Evolutionary conservation across 2,113 vertebrate genomes (phyloP).

Genomic region (Cochlearius cochlearius): DNA sequence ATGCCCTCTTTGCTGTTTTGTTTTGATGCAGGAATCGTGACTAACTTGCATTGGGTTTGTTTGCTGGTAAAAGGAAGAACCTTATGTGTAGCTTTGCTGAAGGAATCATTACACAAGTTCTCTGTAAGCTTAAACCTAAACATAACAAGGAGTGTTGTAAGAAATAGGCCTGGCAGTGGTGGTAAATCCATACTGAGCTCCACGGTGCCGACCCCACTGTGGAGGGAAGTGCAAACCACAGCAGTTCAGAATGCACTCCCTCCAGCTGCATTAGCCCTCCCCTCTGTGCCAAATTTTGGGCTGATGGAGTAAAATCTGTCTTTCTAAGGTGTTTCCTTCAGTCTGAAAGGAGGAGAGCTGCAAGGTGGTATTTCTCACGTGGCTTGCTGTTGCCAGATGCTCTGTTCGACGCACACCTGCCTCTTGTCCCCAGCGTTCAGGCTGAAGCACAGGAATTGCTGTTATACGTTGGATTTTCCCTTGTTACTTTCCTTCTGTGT

Average conservation of each 20-base stretch:
- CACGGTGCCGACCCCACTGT: accelerated
- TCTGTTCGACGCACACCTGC: not conserved
- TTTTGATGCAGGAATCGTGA: not conserved
- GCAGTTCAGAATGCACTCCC: accelerated
- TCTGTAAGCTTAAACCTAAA: not conserved
- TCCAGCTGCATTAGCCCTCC: not conserved
- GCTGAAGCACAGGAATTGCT: not conserved
- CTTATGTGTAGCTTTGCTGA: not conserved
- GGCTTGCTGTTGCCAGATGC: not conserved
- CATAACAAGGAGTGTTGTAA: not conserved
- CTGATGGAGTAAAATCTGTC: not conserved
- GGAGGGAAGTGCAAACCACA: not conserved
- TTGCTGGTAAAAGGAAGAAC: not conserved
- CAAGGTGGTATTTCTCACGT: not conserved
- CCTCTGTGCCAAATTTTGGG: not conserved
- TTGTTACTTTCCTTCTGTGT: not conserved
- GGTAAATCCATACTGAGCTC: not conserved
- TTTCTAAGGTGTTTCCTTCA: not conserved
- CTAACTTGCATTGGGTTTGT: not conserved
- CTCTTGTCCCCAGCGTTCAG: not conserved
- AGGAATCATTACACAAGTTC: not conserved
- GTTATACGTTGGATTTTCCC: not conserved
- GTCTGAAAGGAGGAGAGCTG: not conserved
- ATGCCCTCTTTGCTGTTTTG: not conserved
- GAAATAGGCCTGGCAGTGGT: not conserved